phyloP scores from a whole-genome alignment of 2,113 vertebrate genomes.

The Corythoichthys intestinalis region DNA sequence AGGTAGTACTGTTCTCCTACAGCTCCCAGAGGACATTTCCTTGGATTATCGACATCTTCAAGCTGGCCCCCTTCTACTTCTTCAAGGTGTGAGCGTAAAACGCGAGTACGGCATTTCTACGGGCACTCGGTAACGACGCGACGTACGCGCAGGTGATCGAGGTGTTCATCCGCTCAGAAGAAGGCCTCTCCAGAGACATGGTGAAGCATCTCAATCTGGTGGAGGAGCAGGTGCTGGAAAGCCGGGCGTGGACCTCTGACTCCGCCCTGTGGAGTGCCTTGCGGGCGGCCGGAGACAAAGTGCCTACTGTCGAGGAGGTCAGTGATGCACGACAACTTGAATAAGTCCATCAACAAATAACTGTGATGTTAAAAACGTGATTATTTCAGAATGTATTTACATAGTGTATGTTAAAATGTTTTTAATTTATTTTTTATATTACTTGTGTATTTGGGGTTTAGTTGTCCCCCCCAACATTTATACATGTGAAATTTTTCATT shows the following conservation, averaged over 20 bases:
- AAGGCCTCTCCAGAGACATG: conserved; percentile 94
- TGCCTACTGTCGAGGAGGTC: conserved; percentile 95
- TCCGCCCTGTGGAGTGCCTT: conserved; percentile 86
- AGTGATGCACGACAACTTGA: conserved; percentile 26
- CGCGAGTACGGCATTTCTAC: too few species aligned
- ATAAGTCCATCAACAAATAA: not conserved
- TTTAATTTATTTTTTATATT: too few species aligned
- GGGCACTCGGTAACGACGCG: too few species aligned
- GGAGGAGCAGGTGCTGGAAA: conserved; percentile 95
- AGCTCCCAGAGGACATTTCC: conserved; percentile 93
- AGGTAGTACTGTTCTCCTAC: conserved; percentile 94
- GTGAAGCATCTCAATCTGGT: conserved; percentile 95
- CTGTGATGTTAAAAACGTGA: too few species aligned
- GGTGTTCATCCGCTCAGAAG: conserved; percentile 93
- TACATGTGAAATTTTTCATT: too few species aligned
- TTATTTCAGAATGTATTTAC: too few species aligned
- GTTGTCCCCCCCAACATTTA: too few species aligned
- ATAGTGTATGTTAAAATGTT: too few species aligned
- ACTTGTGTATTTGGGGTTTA: too few species aligned
- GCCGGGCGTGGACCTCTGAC: conserved; percentile 81
- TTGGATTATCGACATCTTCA: conserved; percentile 87
- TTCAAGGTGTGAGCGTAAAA: conserved; percentile 80
- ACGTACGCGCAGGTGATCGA: conserved; percentile 84
- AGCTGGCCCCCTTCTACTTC: conserved; percentile 87
- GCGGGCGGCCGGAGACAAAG: conserved; percentile 74